Evolutionary conservation across 2,888 invertebrate genomes (phyloP).

Genomic region (Lasioglossum villosulum): DNA sequence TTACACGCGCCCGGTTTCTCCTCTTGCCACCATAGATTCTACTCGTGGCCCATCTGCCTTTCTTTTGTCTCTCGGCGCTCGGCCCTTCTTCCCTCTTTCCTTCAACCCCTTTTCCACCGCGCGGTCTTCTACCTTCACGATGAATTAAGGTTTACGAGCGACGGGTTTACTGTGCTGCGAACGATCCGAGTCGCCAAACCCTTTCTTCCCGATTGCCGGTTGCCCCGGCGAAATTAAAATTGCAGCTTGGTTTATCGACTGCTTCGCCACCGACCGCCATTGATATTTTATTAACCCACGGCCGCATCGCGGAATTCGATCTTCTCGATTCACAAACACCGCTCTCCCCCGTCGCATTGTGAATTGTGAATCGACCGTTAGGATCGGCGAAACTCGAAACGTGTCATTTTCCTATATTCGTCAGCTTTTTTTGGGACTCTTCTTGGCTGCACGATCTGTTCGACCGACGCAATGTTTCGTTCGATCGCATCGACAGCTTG

Average conservation of each 20-base stretch:
- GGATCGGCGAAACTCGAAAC: background rate
- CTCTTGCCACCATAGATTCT: constrained; percentile 64
- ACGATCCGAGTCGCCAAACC: constrained; percentile 13
- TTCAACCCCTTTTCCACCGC: background rate
- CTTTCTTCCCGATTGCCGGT: constrained; percentile 28
- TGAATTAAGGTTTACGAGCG: constrained; percentile 47
- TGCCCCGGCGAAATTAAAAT: constrained; percentile 34
- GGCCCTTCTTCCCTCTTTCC: constrained; percentile 2
- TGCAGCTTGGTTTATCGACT: constrained; percentile 33
- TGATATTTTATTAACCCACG: constrained; percentile 29
- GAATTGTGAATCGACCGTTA: background rate
- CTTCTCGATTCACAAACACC: background rate
- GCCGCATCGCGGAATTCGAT: constrained; percentile 11
- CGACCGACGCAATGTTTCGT: background rate
- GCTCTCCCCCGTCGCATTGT: background rate
- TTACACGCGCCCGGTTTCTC: constrained; percentile 62
- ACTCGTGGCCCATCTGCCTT: constrained; percentile 41
- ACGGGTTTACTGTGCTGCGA: constrained; percentile 20
- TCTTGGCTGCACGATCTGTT: background rate
- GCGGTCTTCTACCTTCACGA: constrained; percentile 39
- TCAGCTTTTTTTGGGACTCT: background rate
- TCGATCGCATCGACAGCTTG: background rate
- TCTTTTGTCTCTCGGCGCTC: constrained; percentile 50
- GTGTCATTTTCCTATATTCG: background rate
- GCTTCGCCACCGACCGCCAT: constrained; percentile 15